Evolutionary conservation across 2,113 vertebrate species (phyloP).

Genomic region (Sorex araneus): DNA sequence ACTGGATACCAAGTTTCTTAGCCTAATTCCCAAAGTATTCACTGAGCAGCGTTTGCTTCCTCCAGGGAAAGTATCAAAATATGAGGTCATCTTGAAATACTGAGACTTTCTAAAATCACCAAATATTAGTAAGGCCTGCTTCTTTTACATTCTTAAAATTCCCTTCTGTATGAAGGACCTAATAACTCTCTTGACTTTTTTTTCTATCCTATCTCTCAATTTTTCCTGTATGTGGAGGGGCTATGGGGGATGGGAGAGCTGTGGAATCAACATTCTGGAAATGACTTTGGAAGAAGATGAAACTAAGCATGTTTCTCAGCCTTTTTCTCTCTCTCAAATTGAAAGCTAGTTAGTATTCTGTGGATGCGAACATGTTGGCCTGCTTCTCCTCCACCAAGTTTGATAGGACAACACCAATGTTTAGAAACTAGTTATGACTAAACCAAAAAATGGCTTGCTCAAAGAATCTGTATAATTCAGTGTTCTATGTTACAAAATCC

Average conservation of each 20-base stretch:
- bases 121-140: not conserved
- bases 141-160: slow-evolving; percentile 5
- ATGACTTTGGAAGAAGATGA: slow-evolving; percentile 3
- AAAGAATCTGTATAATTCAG: not conserved
- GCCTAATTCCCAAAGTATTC: not conserved
- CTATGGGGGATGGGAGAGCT: no score
- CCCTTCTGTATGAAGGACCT: not conserved
- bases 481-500: not conserved
- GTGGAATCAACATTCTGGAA: not conserved
- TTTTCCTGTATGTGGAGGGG: not conserved
- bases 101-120: not conserved
- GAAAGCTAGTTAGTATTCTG: not conserved
- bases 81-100: slow-evolving; percentile 8
- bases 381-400: not conserved
- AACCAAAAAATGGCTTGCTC: not conserved
- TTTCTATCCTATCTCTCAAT: not conserved
- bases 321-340: not conserved
- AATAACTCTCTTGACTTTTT: not conserved
- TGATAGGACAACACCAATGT: not conserved
- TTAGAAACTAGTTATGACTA: no score
- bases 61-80: not conserved
- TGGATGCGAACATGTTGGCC: not conserved
- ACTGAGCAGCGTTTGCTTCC: not conserved
- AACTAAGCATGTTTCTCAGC: not conserved
- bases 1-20: not conserved